Conservation (phyloP, 2,113 vertebrate genomes). For the Hemiprocne comata region DNA sequence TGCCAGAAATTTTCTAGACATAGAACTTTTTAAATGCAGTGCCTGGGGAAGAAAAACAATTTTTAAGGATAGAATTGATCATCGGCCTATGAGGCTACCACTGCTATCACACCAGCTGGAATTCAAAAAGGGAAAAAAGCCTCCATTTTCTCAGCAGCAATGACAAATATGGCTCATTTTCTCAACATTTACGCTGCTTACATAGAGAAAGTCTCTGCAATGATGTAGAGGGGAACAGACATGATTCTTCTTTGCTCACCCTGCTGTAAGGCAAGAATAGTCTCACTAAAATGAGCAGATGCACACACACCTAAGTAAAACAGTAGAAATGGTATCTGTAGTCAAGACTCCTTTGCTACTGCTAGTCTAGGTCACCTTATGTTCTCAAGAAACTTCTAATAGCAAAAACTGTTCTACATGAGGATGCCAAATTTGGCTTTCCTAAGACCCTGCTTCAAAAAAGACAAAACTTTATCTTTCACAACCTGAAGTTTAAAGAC, state of each 20-base stretch:
- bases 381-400: neutral
- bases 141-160: neutral
- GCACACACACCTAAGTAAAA: neutral
- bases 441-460: neutral
- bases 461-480: neutral
- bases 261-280: neutral
- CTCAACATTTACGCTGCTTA: neutral
- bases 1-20: neutral
- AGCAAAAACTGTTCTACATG: neutral
- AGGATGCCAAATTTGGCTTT: neutral
- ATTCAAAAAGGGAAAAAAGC: neutral
- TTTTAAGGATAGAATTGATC: constrained; percentile 32
- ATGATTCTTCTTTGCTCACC: neutral
- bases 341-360: neutral
- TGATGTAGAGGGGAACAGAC: neutral
- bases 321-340: neutral
- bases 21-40: neutral
- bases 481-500: neutral
- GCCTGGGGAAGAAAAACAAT: constrained; percentile 21
- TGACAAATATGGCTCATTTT: constrained; percentile 46
- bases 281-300: neutral
- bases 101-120: constrained; percentile 13
- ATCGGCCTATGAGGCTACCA: constrained; percentile 22
- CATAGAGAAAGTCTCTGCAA: constrained; percentile 15
- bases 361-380: neutral